Evolutionary conservation across 1,140 invertebrate species (phyloP).

Genomic region (Aphaenogaster ashmeadi): DNA sequence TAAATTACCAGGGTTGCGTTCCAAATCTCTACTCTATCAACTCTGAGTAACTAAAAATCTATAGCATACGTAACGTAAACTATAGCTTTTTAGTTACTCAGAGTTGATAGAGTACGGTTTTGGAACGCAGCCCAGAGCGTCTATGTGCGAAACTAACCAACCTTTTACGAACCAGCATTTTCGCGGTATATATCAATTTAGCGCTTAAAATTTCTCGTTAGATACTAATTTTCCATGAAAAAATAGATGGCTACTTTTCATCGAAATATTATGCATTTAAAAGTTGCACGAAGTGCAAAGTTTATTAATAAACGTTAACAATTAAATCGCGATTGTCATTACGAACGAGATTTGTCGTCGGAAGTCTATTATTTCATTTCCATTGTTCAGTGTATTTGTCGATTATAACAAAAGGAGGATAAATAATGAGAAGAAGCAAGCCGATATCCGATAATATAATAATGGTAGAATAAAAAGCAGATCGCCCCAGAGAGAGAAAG

Average conservation of each 20-base stretch:
- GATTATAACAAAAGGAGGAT: not conserved
- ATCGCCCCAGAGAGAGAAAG: not conserved
- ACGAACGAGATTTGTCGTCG: not conserved
- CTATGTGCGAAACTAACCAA: not conserved
- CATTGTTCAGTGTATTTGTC: not conserved
- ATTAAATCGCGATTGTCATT: not conserved
- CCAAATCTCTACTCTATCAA: no score
- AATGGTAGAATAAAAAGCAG: constrained; percentile 40
- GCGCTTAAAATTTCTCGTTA: not conserved
- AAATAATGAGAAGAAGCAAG: constrained; percentile 1
- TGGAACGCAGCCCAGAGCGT: not conserved
- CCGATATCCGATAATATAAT: constrained; percentile 44
- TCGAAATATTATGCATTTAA: not conserved
- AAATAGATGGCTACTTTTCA: not conserved
- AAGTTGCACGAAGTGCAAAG: not conserved
- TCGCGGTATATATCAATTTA: not conserved
- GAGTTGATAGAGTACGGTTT: no score
- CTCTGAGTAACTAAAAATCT: no score
- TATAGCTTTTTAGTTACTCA: no score
- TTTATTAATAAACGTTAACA: not conserved
- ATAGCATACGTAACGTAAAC: no score
- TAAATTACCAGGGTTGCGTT: not conserved
- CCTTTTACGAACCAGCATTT: not conserved
- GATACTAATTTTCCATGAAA: not conserved
- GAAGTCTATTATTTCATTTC: not conserved